A percentile compares a stretch with the other conserved stretches of the same genome.
Evolutionary conservation across 1,140 invertebrate species (phyloP).

Genomic region (Solenopsis fugax): DNA sequence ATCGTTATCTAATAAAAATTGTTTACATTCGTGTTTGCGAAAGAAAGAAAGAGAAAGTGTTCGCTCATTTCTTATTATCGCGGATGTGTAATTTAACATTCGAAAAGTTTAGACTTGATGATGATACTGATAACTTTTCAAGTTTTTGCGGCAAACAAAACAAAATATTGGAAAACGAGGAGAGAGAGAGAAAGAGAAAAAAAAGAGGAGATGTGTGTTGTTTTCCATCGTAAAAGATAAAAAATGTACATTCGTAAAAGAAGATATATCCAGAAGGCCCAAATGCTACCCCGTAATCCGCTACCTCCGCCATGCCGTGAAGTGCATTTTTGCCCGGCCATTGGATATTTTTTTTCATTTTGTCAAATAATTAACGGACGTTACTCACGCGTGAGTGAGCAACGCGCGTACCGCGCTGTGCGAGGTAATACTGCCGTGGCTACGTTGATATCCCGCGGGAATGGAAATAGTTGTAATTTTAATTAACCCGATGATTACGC

Average conservation of each 20-base stretch:
- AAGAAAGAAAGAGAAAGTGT: not conserved
- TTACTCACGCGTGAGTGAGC: slow-evolving; percentile 24
- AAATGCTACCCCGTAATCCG: not conserved
- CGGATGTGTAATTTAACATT: not conserved
- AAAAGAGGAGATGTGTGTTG: not conserved
- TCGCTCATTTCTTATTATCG: not conserved
- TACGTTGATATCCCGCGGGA: slow-evolving; percentile 15
- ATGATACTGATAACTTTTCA: not conserved
- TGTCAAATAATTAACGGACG: slow-evolving; percentile 52
- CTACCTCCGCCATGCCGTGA: no score
- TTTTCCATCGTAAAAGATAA: not conserved
- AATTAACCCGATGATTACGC: slow-evolving; percentile 49
- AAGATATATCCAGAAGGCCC: not conserved
- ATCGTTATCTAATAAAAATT: slow-evolving; percentile 7
- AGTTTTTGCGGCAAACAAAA: not conserved
- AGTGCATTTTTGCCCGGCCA: not conserved
- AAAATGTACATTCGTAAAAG: not conserved
- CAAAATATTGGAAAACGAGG: not conserved
- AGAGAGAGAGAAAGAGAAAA: not conserved
- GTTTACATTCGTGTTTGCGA: not conserved
- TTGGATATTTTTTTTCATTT: slow-evolving; percentile 31
- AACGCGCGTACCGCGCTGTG: slow-evolving; percentile 2
- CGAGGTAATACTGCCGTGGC: not conserved
- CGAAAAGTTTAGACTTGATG: not conserved
- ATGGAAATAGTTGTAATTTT: slow-evolving; percentile 59